Percentiles rank a stretch among this genome's conserved stretches.
These are phyloP conservation scores for Jacana jacana DNA, from an alignment of 2,113 vertebrate species.

Conservation along the genomic window DNA sequence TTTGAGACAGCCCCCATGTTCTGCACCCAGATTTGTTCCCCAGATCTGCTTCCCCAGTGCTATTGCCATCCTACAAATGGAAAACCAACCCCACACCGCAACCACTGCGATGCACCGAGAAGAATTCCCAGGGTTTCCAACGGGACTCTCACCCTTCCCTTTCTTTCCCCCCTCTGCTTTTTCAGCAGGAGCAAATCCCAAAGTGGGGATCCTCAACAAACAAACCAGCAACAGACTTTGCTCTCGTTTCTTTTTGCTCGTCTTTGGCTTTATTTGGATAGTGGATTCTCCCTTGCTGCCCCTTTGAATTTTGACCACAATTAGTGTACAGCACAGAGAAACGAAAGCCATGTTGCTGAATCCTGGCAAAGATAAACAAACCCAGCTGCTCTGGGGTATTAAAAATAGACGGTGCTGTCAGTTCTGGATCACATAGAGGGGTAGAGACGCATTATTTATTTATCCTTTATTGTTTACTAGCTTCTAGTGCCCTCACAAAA, in stretches of 20 bases:
- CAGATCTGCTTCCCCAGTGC: too few relatives aligned
- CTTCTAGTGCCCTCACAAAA: neutral
- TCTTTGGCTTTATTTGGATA: slow-evolving; percentile 40
- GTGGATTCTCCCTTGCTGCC: slow-evolving; percentile 28
- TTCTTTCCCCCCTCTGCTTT: neutral
- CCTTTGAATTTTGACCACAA: slow-evolving; percentile 39
- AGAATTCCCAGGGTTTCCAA: neutral
- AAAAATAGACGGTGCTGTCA: neutral
- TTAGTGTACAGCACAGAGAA: neutral
- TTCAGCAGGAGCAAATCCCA: neutral
- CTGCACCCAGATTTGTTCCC: neutral
- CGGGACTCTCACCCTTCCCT: fast-evolving
- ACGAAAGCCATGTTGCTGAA: neutral
- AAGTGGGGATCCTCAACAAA: slow-evolving; percentile 33
- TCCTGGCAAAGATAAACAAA: slow-evolving; percentile 51
- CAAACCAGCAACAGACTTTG: neutral
- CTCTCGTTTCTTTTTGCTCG: slow-evolving; percentile 1
- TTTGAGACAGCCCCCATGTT: neutral
- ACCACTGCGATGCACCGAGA: neutral
- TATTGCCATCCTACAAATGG: neutral
- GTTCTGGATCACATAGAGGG: neutral
- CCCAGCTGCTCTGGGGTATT: slow-evolving; percentile 17
- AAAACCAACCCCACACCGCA: neutral
- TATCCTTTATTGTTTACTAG: neutral
- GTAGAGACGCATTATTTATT: neutral